Evolutionary conservation across 2,888 invertebrate genomes (phyloP).

Genomic region (Anthrax anthrax): DNA sequence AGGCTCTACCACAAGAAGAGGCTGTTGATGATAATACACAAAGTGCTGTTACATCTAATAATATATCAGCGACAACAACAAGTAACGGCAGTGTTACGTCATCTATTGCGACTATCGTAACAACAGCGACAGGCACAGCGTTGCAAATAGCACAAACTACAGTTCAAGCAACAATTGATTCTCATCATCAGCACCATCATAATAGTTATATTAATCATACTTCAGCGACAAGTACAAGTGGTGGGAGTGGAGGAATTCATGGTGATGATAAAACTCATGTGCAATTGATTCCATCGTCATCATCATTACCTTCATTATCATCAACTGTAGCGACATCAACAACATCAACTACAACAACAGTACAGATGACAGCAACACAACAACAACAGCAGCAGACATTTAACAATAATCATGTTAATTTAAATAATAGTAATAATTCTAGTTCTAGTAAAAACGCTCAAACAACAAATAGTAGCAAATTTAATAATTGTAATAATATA

Average conservation of each 20-base stretch:
- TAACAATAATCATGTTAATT: conserved; percentile 15
- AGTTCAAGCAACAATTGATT: conserved; percentile 15
- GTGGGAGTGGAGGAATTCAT: too few relatives aligned
- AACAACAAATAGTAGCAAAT: conserved; percentile 12
- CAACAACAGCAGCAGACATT: conserved; percentile 5
- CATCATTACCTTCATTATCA: conserved; percentile 1
- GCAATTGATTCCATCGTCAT: not conserved
- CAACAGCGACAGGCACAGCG: conserved; percentile 10
- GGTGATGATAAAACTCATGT: not conserved
- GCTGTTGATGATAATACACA: conserved; percentile 13
- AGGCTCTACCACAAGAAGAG: conserved; percentile 64
- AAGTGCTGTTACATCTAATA: conserved; percentile 9
- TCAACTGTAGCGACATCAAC: conserved; percentile 7
- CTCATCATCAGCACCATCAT: conserved; percentile 13
- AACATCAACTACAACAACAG: conserved; percentile 9
- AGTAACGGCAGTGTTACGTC: not conserved
- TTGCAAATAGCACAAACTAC: conserved; percentile 11
- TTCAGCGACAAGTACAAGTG: not conserved
- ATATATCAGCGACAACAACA: conserved; percentile 3
- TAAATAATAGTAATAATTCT: conserved; percentile 16
- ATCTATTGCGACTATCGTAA: conserved; percentile 9
- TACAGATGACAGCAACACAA: conserved; percentile 11
- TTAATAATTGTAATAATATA: conserved; percentile 9
- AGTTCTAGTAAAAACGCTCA: conserved; percentile 19
- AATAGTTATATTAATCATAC: conserved; percentile 11